Conservation (phyloP, 23 tunicate genomes). For the Oikopleura albicans region DNA sequence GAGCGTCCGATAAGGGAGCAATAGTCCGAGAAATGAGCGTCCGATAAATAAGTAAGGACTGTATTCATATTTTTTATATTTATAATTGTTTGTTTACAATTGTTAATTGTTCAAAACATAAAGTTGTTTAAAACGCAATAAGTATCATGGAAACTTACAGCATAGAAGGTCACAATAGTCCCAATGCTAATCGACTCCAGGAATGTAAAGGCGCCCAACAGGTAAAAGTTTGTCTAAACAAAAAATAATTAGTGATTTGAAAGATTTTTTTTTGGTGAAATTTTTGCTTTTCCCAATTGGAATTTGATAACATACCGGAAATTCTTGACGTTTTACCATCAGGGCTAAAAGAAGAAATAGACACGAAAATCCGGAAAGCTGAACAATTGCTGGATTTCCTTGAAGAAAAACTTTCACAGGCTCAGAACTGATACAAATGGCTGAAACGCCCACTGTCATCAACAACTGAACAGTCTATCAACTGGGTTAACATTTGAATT, state of each 20-base stretch:
- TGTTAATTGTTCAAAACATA: no score
- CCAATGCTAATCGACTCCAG: constrained; percentile 70
- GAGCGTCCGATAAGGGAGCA: no score
- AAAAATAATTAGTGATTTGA: constrained; percentile 26
- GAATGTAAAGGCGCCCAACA: constrained; percentile 66
- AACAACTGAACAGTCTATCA: constrained; percentile 35
- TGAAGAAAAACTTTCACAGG: constrained; percentile 58
- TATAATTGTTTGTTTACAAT: no score
- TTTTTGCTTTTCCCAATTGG: no score
- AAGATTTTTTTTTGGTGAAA: no score
- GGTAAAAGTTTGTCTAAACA: constrained; percentile 52
- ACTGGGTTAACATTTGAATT: no score
- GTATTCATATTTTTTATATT: no score
- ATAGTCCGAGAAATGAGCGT: no score
- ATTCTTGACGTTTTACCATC: not conserved
- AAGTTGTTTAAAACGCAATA: no score
- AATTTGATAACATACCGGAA: no score
- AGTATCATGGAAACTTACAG: not conserved
- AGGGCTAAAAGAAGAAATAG: not conserved
- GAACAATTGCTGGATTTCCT: constrained; percentile 24
- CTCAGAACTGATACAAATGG: constrained; percentile 29
- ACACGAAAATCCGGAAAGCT: not conserved
- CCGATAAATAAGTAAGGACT: no score
- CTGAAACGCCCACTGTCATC: constrained; percentile 41
- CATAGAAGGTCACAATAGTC: constrained; percentile 50